These are phyloP conservation scores for Micronycteris hirsuta DNA, from an alignment of 2,113 vertebrate genomes.

Conservation along the genomic window DNA sequence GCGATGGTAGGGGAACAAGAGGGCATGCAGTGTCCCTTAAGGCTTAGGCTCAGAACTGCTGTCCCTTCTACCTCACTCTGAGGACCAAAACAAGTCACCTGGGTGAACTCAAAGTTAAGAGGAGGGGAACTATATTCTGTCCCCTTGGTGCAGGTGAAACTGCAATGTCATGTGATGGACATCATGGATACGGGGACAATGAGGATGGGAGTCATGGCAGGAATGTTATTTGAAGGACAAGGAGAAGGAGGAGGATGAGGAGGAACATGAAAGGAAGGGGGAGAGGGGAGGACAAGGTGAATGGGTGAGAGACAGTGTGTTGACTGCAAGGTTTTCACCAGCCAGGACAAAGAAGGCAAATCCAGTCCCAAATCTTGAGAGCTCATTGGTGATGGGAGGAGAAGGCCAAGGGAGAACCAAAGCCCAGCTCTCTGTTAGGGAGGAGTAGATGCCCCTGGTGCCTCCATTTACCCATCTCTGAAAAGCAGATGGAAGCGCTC, in stretches of 20 bases:
- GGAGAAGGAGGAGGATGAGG: not conserved
- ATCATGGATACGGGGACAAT: accelerated
- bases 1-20: not conserved
- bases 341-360: not conserved
- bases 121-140: not conserved
- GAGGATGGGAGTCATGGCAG: not conserved
- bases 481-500: not conserved
- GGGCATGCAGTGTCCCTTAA: accelerated
- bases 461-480: not conserved
- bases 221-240: not conserved
- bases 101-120: not conserved
- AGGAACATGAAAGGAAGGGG: not conserved
- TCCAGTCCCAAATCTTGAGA: not conserved
- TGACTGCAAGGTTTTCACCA: accelerated
- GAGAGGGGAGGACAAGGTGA: not conserved
- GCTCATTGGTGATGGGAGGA: accelerated
- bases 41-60: not conserved
- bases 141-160: not conserved
- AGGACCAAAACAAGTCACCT: not conserved
- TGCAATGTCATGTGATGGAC: accelerated
- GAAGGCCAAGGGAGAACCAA: not conserved
- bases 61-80: accelerated
- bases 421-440: not conserved
- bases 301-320: accelerated
- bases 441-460: accelerated